Base-by-base conservation (phyloP, 2,797 vertebrate genomes). In the Diceros bicornis region DNA sequence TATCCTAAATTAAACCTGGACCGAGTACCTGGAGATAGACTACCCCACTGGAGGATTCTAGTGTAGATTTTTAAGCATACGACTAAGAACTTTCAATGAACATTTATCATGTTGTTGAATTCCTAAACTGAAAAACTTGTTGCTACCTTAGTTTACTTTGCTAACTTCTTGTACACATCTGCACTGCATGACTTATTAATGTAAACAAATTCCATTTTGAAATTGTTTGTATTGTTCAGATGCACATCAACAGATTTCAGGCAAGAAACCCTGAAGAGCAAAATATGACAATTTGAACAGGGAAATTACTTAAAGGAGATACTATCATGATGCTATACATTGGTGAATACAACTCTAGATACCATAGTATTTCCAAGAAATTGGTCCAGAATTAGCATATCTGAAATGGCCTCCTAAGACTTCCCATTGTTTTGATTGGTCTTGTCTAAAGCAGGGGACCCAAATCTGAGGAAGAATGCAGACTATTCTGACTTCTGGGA, bases 161-260 rank as follows among this genome's bases (percentile, higher is more conserved):
- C 37, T 88, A 92, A 34, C 7, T 82, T 96, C 74, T 91, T 78
- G 84, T 16, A 75, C 66, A 89, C n/a, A 96, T 71, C 64, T 85
- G 50, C 62, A 90, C 16, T 83, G 29, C n/a, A 95, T 95, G 71
- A 95, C 94, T 97, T 97, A 96, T 82, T 97, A 95, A 95, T 90
- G 18, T 69, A 84, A 68, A 78, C 7, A 93, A 86, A 89, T 96
- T 96, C 69, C 57, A 86, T 92, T 96, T 91, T 88, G 47, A 95
- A 96, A 29, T 41, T 93, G 77, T 50, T 84, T 91, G 27, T 88
- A 94, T 92, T 91, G 92, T 66, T 92, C 68, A 96, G 12, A 92
- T 69, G 16, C 23, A 89, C 61, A 89, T 87, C 11, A 93, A 72
- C 69, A 57, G 41, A 32, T 94, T 97, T 77, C 84, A 90, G n/a